Evolutionary conservation across 1,140 invertebrate species (phyloP).

Genomic region (Pentalonia nigronervosa): DNA sequence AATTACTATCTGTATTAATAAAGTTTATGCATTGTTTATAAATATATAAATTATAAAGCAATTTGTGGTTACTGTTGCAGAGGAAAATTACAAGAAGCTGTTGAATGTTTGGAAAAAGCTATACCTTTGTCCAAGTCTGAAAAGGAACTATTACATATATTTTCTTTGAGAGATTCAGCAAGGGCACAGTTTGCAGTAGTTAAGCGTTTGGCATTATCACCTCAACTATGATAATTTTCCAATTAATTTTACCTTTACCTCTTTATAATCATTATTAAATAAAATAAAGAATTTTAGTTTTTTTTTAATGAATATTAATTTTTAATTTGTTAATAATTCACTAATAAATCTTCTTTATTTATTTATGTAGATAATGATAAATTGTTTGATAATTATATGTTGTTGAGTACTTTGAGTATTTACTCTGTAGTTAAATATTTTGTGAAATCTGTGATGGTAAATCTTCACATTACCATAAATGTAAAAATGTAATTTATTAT

Average conservation of each 20-base stretch:
- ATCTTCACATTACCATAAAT: not conserved
- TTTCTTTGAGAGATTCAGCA: slow-evolving; percentile 84
- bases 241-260: not conserved
- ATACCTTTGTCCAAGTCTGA: slow-evolving; percentile 83
- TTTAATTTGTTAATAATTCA: not conserved
- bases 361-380: not conserved
- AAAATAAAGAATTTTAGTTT: not conserved
- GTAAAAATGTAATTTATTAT: not conserved
- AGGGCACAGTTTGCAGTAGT: slow-evolving; percentile 83
- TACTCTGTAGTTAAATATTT: not conserved
- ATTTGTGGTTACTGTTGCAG: slow-evolving; percentile 68
- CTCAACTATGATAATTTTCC: slow-evolving; percentile 42
- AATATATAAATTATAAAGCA: not conserved
- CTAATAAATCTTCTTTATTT: not conserved
- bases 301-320: not conserved
- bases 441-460: not conserved
- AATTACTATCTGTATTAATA: not conserved
- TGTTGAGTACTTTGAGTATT: not conserved
- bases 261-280: not conserved
- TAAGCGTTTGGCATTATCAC: slow-evolving; percentile 68
- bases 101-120: slow-evolving; percentile 89
- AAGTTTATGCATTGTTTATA: slow-evolving; percentile 16
- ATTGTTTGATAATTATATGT: not conserved
- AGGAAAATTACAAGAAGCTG: slow-evolving; percentile 81
- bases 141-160: slow-evolving; percentile 87